Base-by-base conservation (phyloP, 1,140 invertebrate species). In the Pollicipes pollicipes region DNA sequence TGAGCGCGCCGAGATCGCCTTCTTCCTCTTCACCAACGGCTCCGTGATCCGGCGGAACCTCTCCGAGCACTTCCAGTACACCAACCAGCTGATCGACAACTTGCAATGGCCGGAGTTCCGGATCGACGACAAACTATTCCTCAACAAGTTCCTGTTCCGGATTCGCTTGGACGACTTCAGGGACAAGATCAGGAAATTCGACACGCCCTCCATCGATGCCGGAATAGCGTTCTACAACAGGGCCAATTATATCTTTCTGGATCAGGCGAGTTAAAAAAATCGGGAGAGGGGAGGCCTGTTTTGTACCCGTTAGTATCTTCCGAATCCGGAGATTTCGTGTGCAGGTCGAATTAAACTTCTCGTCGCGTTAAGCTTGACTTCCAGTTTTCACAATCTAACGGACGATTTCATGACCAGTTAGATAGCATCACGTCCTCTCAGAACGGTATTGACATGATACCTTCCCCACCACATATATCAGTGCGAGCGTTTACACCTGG, bases 1-100 rank as follows among this genome's bases (percentile, higher is more conserved):
- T 31, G 79, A 81, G 71, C 35, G 79, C 68, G 75, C 73, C 31
- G 75, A 78, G 35, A 73, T 78, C 35, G 79, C 77, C 32, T 74
- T 71, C 66, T 74, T 70, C 72, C 70, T 74, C 69, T 72, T 74
- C 67, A 74, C 70, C 58, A 72, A 72, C 45, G 71, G 71, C 69
- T 72, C 71, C 3, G 69, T 72, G 69, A 73, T 73, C 58, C 70
- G 73, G 29, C 30, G 71, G 26, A 74, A 71, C 31, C 70, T 74
- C 27, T 72, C 71, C 24, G 73, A 74, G 29, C 71, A 71, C 28
- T 74, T 73, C 68, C 37, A 66, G 66, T 71, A 74, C 45, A 75
- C 74, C 30, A 72, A 75, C 68, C 31, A 69, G 66, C 72, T 72
- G 68, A 71, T 75, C 28, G 67, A 70, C 28, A 72, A 75, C 64